A percentile compares a stretch with the other conserved stretches of the same genome.
Evolutionary conservation across 2,888 invertebrate genomes (phyloP).

Genomic region (Mythimna loreyi): DNA sequence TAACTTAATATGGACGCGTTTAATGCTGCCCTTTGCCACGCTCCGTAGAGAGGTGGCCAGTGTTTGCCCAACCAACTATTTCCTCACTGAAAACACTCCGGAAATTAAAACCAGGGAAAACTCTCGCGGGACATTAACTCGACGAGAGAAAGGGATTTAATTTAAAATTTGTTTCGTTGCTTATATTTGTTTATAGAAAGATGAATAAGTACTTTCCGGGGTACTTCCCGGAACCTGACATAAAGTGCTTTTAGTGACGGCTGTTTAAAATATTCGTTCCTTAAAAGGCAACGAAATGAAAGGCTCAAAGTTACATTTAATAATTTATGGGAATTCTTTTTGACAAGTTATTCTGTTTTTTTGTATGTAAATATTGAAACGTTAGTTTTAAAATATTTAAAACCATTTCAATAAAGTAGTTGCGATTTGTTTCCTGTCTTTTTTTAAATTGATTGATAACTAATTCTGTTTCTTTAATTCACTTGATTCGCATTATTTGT

Average conservation of each 20-base stretch:
- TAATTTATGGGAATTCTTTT: slow-evolving; percentile 59
- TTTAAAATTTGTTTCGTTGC: slow-evolving; percentile 82
- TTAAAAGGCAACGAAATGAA: slow-evolving; percentile 61
- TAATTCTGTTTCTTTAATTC: neutral
- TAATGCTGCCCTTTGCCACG: slow-evolving; percentile 47
- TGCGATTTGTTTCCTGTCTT: slow-evolving; percentile 2
- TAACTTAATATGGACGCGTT: slow-evolving; percentile 27
- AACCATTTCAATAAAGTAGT: slow-evolving; percentile 12
- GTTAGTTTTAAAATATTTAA: slow-evolving; percentile 8
- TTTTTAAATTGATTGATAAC: neutral
- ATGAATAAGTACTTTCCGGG: slow-evolving; percentile 66
- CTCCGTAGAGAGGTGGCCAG: slow-evolving; percentile 48
- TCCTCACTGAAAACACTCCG: slow-evolving; percentile 85
- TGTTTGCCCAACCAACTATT: slow-evolving; percentile 84
- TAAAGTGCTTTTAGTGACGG: slow-evolving; percentile 62
- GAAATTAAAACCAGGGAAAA: slow-evolving; percentile 89
- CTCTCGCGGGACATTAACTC: slow-evolving; percentile 85
- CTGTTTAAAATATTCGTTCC: slow-evolving; percentile 61
- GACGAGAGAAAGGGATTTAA: slow-evolving; percentile 83
- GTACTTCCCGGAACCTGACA: slow-evolving; percentile 61
- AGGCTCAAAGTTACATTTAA: slow-evolving; percentile 60
- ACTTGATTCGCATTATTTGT: neutral
- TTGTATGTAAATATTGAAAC: slow-evolving; percentile 38
- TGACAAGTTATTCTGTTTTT: slow-evolving; percentile 39
- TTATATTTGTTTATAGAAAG: slow-evolving; percentile 77